phyloP scores from a whole-genome alignment of 64 coral and sea anemone species.

The Montipora cactus region DNA sequence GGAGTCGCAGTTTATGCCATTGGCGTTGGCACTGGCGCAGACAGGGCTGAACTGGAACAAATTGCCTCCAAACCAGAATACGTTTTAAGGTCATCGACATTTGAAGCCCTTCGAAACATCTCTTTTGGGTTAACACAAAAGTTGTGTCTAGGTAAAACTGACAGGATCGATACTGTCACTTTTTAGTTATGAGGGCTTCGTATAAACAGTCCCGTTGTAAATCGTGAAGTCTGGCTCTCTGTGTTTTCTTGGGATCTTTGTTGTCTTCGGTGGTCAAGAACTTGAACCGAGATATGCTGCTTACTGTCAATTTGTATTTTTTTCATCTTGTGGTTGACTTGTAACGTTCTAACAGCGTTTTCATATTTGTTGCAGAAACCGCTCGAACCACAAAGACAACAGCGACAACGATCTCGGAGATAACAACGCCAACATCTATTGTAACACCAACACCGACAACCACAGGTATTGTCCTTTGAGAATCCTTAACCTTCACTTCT shows the following conservation, averaged over 20 bases:
- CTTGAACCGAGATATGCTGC: too few relatives aligned
- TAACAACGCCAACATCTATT: background rate
- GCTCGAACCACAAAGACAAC: background rate
- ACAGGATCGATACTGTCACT: background rate
- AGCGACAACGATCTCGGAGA: too few relatives aligned
- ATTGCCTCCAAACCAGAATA: slow-evolving; percentile 13
- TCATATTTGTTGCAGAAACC: background rate
- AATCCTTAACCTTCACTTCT: background rate
- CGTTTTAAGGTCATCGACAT: slow-evolving; percentile 28
- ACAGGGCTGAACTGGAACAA: background rate
- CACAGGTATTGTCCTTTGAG: background rate
- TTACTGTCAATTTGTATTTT: too few relatives aligned
- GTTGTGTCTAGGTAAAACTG: background rate
- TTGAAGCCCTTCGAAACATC: slow-evolving; percentile 50
- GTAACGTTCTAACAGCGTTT: background rate
- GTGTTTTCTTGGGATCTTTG: too few relatives aligned
- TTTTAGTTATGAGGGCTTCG: background rate
- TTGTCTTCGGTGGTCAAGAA: too few relatives aligned
- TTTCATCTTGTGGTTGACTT: too few relatives aligned
- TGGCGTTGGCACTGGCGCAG: slow-evolving; percentile 16
- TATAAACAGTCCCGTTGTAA: too few relatives aligned
- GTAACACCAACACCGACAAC: background rate
- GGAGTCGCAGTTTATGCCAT: slow-evolving; percentile 29
- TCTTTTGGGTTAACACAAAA: background rate
- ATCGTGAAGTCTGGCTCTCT: too few relatives aligned